Evolutionary conservation across 1,140 invertebrate genomes (phyloP).

Genomic region (Sitophilus oryzae): DNA sequence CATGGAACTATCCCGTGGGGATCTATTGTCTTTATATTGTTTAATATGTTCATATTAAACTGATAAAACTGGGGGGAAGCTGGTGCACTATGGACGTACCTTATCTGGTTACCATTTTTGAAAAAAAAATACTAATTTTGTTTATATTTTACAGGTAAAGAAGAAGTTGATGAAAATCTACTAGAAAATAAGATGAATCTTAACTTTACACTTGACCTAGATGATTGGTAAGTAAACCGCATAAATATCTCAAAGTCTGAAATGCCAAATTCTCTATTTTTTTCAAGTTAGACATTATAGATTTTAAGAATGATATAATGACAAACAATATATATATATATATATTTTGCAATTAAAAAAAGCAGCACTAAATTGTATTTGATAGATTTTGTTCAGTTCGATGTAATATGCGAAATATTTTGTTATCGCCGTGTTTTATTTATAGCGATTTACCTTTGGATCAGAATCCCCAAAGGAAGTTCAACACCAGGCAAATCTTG

Average conservation of each 20-base stretch:
- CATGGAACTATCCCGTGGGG: too few relatives aligned
- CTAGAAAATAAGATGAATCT: slow-evolving; percentile 56
- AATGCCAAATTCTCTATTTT: background rate
- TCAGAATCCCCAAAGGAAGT: slow-evolving; percentile 32
- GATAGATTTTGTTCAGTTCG: background rate
- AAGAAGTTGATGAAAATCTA: slow-evolving; percentile 41
- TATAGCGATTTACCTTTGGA: slow-evolving; percentile 44
- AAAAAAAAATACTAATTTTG: too few relatives aligned
- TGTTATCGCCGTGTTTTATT: too few relatives aligned
- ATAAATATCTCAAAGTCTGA: too few relatives aligned
- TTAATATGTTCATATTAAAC: too few relatives aligned
- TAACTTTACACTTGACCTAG: slow-evolving; percentile 61
- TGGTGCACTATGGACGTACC: background rate
- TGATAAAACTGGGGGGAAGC: too few relatives aligned
- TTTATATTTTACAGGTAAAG: slow-evolving; percentile 43
- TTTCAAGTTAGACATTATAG: too few relatives aligned
- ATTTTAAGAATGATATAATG: too few relatives aligned
- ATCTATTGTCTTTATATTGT: too few relatives aligned
- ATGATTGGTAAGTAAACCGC: slow-evolving; percentile 49
- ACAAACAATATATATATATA: too few relatives aligned
- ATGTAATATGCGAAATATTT: too few relatives aligned
- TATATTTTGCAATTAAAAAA: too few relatives aligned
- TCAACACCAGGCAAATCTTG: slow-evolving; percentile 33
- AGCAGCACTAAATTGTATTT: background rate
- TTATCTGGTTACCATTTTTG: slow-evolving; percentile 7